Conservation (phyloP, 2,113 vertebrate genomes). For the Coryphaenoides rupestris region DNA sequence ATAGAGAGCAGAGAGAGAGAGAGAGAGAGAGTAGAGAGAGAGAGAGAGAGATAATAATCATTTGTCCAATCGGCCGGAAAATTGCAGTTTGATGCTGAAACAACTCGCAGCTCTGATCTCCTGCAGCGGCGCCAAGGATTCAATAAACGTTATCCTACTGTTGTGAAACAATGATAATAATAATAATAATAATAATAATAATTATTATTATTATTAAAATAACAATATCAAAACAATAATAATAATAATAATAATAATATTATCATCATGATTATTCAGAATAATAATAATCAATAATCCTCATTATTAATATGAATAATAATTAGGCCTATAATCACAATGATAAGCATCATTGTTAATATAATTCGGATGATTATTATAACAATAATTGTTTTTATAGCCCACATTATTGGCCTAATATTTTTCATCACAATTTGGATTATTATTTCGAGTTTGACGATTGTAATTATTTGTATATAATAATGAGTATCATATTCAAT, state of each 20-base stretch:
- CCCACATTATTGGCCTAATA: not conserved
- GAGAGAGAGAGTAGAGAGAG: no score
- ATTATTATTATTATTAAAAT: no score
- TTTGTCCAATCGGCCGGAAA: conserved; percentile 98
- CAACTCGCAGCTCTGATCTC: conserved; percentile 44
- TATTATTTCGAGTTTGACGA: no score
- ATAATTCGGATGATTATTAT: not conserved
- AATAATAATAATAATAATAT: not conserved
- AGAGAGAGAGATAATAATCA: conserved; percentile 77
- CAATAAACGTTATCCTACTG: conserved; percentile 11
- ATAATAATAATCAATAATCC: not conserved
- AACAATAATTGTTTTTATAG: not conserved
- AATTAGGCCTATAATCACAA: not conserved
- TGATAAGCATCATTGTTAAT: not conserved
- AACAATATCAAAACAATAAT: no score
- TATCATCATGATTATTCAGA: not conserved
- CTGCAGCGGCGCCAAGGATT: not conserved
- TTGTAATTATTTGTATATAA: not conserved
- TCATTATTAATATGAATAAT: not conserved
- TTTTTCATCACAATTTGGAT: not conserved
- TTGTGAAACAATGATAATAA: not conserved
- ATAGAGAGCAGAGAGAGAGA: no score
- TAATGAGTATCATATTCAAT: not conserved
- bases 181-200: not conserved
- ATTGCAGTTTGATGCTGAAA: conserved; percentile 98